Percentiles rank a stretch among this genome's conserved stretches.
Evolutionary conservation across 2,797 vertebrate species (phyloP).

Genomic region (Rhinoraja longicauda): DNA sequence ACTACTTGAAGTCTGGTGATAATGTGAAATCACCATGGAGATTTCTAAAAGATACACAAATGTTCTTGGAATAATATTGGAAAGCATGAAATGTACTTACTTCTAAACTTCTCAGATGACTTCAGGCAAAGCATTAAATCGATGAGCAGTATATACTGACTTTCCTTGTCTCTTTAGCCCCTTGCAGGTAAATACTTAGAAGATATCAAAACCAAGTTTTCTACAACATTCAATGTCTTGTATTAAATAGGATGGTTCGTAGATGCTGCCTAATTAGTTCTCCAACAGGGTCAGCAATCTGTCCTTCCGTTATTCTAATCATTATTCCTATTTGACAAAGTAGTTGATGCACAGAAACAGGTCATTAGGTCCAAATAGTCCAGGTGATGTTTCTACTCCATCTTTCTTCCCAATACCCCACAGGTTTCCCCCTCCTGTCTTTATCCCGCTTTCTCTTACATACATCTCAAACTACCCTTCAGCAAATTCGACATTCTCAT

Average conservation of each 20-base stretch:
- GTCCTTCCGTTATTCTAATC: background rate
- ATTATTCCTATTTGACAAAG: background rate
- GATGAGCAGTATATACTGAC: background rate
- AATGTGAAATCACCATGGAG: background rate
- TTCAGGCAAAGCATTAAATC: background rate
- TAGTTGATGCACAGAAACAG: background rate
- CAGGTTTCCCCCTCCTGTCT: background rate
- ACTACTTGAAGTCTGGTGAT: background rate
- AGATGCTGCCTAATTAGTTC: background rate
- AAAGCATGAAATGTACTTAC: slow-evolving; percentile 1
- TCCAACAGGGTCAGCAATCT: background rate
- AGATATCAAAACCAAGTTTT: background rate
- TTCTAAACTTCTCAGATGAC: background rate
- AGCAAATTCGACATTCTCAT: background rate
- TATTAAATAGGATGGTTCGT: background rate
- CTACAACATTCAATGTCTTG: background rate
- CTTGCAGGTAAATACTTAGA: background rate
- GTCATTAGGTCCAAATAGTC: background rate
- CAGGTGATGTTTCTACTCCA: background rate
- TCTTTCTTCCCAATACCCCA: background rate
- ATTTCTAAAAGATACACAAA: background rate
- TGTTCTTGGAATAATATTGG: background rate
- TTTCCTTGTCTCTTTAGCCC: background rate
- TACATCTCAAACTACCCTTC: too few species aligned
- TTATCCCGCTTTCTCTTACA: too few species aligned